Evolutionary conservation across 2,113 vertebrate species (phyloP).

Genomic region (Crotalus horridus): DNA sequence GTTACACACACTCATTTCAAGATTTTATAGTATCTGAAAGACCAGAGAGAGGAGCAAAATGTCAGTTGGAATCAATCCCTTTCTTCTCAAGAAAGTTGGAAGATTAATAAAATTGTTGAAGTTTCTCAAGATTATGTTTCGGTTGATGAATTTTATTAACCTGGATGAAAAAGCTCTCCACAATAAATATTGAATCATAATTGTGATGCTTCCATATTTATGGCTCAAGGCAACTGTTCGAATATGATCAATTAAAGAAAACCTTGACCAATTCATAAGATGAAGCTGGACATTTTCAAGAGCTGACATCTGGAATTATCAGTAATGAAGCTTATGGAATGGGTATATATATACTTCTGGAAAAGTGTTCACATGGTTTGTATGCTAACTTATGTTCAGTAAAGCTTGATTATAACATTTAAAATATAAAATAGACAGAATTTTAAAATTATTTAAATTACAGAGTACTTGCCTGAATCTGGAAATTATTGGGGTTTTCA

Average conservation of each 20-base stretch:
- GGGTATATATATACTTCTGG: background rate
- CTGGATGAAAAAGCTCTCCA: background rate
- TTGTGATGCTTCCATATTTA: background rate
- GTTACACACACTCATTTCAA: background rate
- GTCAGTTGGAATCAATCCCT: background rate
- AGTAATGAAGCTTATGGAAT: background rate
- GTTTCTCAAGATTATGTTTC: background rate
- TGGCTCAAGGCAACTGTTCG: background rate
- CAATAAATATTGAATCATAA: background rate
- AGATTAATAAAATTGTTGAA: background rate
- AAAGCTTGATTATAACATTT: background rate
- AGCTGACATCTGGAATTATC: background rate
- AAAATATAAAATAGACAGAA: background rate
- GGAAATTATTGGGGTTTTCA: background rate
- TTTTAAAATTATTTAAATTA: background rate
- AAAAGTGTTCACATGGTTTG: background rate
- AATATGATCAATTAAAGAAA: background rate
- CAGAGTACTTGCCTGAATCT: background rate
- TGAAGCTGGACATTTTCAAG: background rate
- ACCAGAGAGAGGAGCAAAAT: background rate
- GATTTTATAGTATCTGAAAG: background rate
- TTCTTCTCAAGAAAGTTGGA: background rate
- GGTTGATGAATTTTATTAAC: background rate
- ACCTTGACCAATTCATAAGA: background rate
- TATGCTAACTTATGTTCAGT: background rate